Conservation (phyloP, 2,888 invertebrate genomes). For the Lithophane semibrunnea region DNA sequence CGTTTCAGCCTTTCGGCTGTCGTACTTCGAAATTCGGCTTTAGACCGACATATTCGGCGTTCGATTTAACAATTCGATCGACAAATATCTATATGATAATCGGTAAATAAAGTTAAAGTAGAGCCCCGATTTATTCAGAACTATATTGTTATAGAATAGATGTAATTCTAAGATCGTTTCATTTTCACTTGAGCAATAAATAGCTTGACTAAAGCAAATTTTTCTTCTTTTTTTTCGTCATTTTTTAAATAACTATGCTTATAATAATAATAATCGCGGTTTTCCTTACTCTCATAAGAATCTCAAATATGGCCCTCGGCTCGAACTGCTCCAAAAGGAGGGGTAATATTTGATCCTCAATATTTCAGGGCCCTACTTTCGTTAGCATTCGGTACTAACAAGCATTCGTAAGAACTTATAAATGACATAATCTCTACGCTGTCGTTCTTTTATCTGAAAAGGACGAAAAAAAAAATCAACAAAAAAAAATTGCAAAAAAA, state of each 20-base stretch:
- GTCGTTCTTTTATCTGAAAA: slow-evolving; percentile 80
- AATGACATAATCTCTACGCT: slow-evolving; percentile 70
- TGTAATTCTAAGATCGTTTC: not conserved
- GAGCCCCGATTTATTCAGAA: slow-evolving; percentile 24
- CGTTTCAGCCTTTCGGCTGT: not conserved
- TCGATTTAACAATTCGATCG: slow-evolving; percentile 7
- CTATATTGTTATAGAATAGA: not conserved
- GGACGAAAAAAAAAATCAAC: slow-evolving; percentile 68
- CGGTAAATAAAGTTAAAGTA: not conserved
- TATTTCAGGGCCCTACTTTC: slow-evolving; percentile 10
- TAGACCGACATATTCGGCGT: not conserved
- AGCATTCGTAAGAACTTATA: slow-evolving; percentile 77
- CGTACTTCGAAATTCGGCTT: slow-evolving; percentile 15
- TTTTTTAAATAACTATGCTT: not conserved
- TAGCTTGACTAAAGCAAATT: not conserved
- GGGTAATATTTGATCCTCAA: not conserved
- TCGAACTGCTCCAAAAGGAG: not conserved
- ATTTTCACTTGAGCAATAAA: slow-evolving; percentile 17
- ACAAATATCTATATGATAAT: not conserved
- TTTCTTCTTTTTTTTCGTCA: not conserved
- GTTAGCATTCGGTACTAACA: slow-evolving; percentile 56
- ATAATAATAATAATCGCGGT: slow-evolving; percentile 1
- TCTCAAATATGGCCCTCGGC: not conserved
- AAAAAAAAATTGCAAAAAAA: slow-evolving; percentile 58
- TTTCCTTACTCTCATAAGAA: not conserved